Conservation (phyloP, 2,888 invertebrate genomes). For the Drosophila prolongata region DNA sequence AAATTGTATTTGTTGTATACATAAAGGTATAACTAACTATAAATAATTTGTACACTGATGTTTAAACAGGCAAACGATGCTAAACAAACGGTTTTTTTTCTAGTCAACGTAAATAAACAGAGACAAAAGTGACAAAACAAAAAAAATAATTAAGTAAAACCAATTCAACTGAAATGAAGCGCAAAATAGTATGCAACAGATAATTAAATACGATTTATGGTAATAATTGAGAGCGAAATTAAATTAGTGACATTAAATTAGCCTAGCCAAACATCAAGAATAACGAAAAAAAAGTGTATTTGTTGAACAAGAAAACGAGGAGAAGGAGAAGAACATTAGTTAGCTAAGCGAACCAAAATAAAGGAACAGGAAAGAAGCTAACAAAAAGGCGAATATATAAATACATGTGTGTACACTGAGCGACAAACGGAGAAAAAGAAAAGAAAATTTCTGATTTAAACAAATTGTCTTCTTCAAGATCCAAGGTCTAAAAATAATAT, state of each 20-base stretch:
- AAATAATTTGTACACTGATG: slow-evolving; percentile 64
- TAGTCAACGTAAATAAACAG: slow-evolving; percentile 29
- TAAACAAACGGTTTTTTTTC: slow-evolving; percentile 42
- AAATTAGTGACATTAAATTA: slow-evolving; percentile 39
- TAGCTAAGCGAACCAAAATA: slow-evolving; percentile 40
- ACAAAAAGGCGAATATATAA: slow-evolving; percentile 17
- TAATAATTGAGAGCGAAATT: slow-evolving; percentile 37
- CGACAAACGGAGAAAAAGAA: not conserved
- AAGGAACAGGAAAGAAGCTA: slow-evolving; percentile 14
- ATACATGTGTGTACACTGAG: slow-evolving; percentile 9
- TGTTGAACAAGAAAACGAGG: slow-evolving; percentile 16
- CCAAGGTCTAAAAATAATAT: no score
- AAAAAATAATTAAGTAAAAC: slow-evolving; percentile 10
- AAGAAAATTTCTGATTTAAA: not conserved
- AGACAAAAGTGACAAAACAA: slow-evolving; percentile 6
- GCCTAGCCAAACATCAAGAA: slow-evolving; percentile 40
- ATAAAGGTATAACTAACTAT: slow-evolving; percentile 53
- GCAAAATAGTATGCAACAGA: slow-evolving; percentile 35
- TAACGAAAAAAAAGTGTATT: slow-evolving; percentile 20
- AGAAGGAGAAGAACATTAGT: slow-evolving; percentile 33
- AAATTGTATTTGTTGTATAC: slow-evolving; percentile 58
- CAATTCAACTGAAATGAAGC: slow-evolving; percentile 16
- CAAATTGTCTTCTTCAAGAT: not conserved
- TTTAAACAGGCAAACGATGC: slow-evolving; percentile 41
- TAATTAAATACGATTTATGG: slow-evolving; percentile 36